phyloP scores from a whole-genome alignment of 2,888 invertebrate species.

The Mylabris sibirica region DNA sequence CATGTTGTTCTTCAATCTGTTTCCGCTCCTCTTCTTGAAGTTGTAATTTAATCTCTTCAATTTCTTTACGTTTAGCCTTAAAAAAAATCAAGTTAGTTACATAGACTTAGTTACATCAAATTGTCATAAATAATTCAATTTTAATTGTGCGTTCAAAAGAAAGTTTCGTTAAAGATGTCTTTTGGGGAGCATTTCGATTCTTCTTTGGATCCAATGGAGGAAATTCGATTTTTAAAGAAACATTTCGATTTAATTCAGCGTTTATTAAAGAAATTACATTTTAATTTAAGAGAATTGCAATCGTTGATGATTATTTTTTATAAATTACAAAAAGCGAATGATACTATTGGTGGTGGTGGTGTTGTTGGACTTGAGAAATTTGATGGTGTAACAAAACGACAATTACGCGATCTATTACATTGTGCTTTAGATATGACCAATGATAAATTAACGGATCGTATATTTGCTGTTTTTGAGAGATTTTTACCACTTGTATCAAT shows the following conservation, averaged over 20 bases:
- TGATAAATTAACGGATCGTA: constrained; percentile 70
- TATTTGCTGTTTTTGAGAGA: constrained; percentile 67
- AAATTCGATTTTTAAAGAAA: constrained; percentile 70
- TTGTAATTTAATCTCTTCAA: constrained; percentile 61
- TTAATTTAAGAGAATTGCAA: constrained; percentile 68
- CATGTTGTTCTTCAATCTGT: constrained; percentile 61
- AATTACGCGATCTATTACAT: constrained; percentile 70
- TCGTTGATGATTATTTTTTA: constrained; percentile 65
- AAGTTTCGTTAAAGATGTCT: constrained; percentile 26
- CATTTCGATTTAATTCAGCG: constrained; percentile 66
- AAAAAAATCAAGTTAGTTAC: constrained; percentile 22
- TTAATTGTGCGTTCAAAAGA: background rate
- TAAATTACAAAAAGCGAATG: constrained; percentile 62
- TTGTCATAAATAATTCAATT: constrained; percentile 12
- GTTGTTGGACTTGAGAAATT: constrained; percentile 45
- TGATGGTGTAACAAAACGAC: constrained; percentile 61
- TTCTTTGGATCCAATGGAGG: constrained; percentile 71
- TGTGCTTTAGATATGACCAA: constrained; percentile 77
- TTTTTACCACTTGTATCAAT: constrained; percentile 61
- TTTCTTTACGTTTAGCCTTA: constrained; percentile 54
- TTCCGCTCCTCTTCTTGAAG: constrained; percentile 64
- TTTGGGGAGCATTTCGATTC: constrained; percentile 62
- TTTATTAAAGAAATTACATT: constrained; percentile 67
- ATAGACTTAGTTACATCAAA: too few species aligned
- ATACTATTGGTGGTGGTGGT: too few species aligned